phyloP scores from a whole-genome alignment of 2,797 vertebrate species.

The Gobionotothen gibberifrons region DNA sequence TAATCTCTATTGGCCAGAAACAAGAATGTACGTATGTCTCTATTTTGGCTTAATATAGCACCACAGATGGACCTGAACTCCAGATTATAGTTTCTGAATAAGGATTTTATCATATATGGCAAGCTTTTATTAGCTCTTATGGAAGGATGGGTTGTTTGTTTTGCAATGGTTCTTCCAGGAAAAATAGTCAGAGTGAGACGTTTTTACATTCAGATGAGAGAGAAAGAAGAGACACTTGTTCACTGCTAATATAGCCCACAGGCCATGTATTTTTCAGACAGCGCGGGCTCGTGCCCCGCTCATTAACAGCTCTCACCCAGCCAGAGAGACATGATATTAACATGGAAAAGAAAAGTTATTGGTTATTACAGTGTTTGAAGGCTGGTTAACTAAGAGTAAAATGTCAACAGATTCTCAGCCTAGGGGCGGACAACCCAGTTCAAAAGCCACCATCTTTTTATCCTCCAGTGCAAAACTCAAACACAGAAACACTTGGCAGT shows the following conservation, averaged over 20 bases:
- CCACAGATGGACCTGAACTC: not conserved
- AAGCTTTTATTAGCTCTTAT: not conserved
- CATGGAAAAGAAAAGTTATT: conserved; percentile 27
- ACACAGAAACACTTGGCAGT: conserved; percentile 56
- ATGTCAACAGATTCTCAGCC: conserved; percentile 56
- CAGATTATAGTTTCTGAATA: not conserved
- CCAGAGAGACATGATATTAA: conserved; percentile 20
- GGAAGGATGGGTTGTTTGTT: not conserved
- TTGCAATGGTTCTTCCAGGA: not conserved
- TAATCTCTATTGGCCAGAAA: not conserved
- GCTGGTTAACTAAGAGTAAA: conserved; percentile 40
- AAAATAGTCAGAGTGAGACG: not conserved
- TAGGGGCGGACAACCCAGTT: conserved; percentile 40
- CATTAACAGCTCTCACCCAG: conserved; percentile 24
- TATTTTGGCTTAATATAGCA: not conserved
- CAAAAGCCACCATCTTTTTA: conserved; percentile 48
- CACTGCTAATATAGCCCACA: not conserved
- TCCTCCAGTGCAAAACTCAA: conserved; percentile 50
- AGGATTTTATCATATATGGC: not conserved
- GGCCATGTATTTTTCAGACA: not conserved
- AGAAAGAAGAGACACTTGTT: not conserved
- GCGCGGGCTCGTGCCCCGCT: not conserved
- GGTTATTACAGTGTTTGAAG: conserved; percentile 36
- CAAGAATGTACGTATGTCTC: not conserved
- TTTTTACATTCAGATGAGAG: not conserved